Base-by-base conservation (phyloP, 2,888 invertebrate species). In the Herminia tarsipennalis region DNA sequence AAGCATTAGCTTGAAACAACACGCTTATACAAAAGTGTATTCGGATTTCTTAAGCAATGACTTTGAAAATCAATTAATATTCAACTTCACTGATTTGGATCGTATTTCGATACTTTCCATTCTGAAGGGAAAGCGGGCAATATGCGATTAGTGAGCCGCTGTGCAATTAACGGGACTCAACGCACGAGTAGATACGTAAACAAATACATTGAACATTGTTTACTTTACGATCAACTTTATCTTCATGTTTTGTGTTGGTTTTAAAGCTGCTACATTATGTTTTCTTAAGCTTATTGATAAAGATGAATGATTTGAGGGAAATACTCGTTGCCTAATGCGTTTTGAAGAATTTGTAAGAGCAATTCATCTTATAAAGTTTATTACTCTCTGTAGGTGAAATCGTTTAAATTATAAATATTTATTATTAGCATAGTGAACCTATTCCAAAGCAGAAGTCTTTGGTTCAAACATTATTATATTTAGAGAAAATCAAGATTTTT, bases 51-150 rank as follows among this genome's bases (percentile, higher is more conserved):
- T 55, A 54, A 58, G 57, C 53, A 54, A 56, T 64, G 62, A 60
- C 55, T 60, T 55, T 56, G 55, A 51, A 58, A 66, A 61, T 53
- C 56, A 40, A 61, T 64, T 71, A 52, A 58, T 50, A 61, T 57
- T 51, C 51, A 56, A 61, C 42, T 60, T 59, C 50, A 64, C 70
- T 74, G 70, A 76, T 69, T 76, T 75, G 67, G 59, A 70, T 67
- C 65, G 66, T 52, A 66, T 71, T 76, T 70, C 71, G 70, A 77
- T 82, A 80, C 85, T 88, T 88, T 88, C 84, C 80, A 83, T 84
- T 88, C 82, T 79, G 82, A 86, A 85, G 77, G 83, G 88, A 88
- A 88, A 88, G 86, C 71, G 69, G 54, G 73, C 76, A 78, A 77
- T 83, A 76, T 78, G 79, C 80, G 80, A 85, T 84, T 85, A 83